Conservation (phyloP, 2,888 invertebrate genomes). For the Cephus rjabovi region DNA sequence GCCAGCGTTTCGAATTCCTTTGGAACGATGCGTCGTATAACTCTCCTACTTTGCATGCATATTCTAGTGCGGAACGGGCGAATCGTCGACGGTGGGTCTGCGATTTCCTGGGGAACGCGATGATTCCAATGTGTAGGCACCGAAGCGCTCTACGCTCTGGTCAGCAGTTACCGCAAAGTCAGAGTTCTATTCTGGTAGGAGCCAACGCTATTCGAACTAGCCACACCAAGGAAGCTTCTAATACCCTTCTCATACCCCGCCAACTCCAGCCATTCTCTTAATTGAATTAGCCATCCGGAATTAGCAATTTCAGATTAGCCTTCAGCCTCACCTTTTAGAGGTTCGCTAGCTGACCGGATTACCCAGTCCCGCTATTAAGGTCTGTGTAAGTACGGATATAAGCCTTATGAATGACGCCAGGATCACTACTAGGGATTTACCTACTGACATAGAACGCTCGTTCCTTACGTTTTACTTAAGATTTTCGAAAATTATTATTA, state of each 20-base stretch:
- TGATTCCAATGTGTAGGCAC: slow-evolving; percentile 47
- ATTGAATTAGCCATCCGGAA: slow-evolving; percentile 63
- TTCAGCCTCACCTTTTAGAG: slow-evolving; percentile 25
- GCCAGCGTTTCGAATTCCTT: neutral
- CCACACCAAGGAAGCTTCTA: slow-evolving; percentile 39
- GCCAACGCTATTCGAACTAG: slow-evolving; percentile 32
- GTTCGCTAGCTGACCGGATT: slow-evolving; percentile 7
- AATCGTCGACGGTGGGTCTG: neutral
- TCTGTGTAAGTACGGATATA: slow-evolving; percentile 1
- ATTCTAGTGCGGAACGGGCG: neutral
- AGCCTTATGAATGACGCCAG: slow-evolving; percentile 5
- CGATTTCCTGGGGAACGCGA: slow-evolving; percentile 32
- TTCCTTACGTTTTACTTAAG: neutral
- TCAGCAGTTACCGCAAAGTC: slow-evolving; percentile 60
- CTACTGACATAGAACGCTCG: neutral
- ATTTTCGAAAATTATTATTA: neutral
- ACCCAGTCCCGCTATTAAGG: slow-evolving; percentile 9
- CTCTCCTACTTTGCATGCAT: neutral
- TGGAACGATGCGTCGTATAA: neutral
- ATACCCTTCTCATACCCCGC: slow-evolving; percentile 29
- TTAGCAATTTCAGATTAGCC: slow-evolving; percentile 62
- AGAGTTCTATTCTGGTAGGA: slow-evolving; percentile 39
- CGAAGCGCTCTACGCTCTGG: slow-evolving; percentile 45
- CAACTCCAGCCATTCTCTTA: slow-evolving; percentile 52
- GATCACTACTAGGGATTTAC: neutral